These are phyloP conservation scores for Aepyceros melampus DNA, from an alignment of 2,113 vertebrate species.

Conservation along the genomic window DNA sequence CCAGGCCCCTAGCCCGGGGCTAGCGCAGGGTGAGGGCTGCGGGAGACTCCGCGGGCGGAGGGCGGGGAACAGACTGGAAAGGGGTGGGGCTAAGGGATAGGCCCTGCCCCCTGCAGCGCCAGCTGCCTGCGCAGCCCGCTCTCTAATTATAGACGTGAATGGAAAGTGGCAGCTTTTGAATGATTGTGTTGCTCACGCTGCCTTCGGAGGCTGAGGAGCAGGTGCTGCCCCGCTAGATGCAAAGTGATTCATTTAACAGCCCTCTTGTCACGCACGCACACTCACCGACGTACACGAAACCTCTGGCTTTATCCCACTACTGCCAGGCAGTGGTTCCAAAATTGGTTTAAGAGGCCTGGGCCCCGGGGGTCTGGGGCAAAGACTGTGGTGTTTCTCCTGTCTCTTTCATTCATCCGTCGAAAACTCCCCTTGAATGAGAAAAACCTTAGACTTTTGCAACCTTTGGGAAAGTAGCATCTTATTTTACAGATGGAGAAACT, in stretches of 20 bases:
- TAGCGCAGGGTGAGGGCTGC: fast-evolving
- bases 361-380: not conserved
- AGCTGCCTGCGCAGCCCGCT: not conserved
- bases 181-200: constrained; percentile 44
- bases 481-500: not conserved
- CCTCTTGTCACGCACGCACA: not conserved
- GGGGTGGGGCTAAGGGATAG: not conserved
- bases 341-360: not conserved
- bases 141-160: constrained; percentile 71
- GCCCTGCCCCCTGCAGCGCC: not conserved
- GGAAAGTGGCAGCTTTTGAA: constrained; percentile 67
- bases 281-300: not conserved
- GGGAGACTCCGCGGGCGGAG: fast-evolving
- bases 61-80: not conserved
- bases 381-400: not conserved
- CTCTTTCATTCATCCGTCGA: not conserved
- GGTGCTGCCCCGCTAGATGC: constrained; percentile 63
- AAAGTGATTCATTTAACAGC: constrained; percentile 45
- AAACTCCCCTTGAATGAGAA: not conserved
- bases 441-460: not conserved
- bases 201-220: constrained; percentile 55
- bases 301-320: not conserved
- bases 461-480: not conserved
- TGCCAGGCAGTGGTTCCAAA: not conserved
- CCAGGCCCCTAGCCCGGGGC: not conserved